These are phyloP conservation scores for Eristalis arbustorum DNA, from an alignment of 2,888 invertebrate species.

Conservation along the genomic window DNA sequence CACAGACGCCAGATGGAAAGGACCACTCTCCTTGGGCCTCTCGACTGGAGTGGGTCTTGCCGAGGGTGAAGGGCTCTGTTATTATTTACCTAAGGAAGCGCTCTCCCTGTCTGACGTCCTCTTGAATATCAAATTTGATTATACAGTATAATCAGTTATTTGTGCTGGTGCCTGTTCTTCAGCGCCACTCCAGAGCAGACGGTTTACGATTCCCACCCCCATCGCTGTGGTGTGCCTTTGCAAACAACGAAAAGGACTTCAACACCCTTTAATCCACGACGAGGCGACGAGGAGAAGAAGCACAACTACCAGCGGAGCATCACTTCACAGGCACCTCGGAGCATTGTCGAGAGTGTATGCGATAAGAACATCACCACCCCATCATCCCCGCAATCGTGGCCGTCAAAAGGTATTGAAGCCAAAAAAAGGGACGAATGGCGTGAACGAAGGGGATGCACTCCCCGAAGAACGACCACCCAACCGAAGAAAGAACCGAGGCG, in stretches of 20 bases:
- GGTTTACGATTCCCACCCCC: slow-evolving; percentile 19
- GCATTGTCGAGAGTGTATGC: slow-evolving; percentile 15
- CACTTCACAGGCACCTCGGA: slow-evolving; percentile 37
- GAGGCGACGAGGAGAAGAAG: background rate
- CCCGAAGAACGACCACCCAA: slow-evolving; percentile 33
- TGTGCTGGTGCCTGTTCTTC: slow-evolving; percentile 51
- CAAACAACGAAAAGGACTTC: slow-evolving; percentile 55
- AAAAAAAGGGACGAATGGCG: background rate
- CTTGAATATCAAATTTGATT: slow-evolving; percentile 58
- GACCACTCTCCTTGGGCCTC: background rate
- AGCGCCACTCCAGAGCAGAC: slow-evolving; percentile 59
- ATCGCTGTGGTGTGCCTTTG: slow-evolving; percentile 14
- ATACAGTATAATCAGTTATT: slow-evolving; percentile 67
- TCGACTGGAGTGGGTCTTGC: background rate
- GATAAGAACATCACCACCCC: slow-evolving; percentile 30
- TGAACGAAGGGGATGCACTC: slow-evolving; percentile 50
- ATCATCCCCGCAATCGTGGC: slow-evolving; percentile 15
- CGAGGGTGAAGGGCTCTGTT: slow-evolving; percentile 50
- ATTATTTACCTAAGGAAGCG: slow-evolving; percentile 33
- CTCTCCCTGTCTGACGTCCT: slow-evolving; percentile 1
- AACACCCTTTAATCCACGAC: slow-evolving; percentile 54
- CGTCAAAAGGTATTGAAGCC: slow-evolving; percentile 62
- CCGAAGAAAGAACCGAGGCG: slow-evolving; percentile 32
- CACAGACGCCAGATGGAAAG: background rate
- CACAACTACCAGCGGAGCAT: slow-evolving; percentile 26